phyloP scores from a whole-genome alignment of 2,797 vertebrate species.

The Periparus ater region DNA sequence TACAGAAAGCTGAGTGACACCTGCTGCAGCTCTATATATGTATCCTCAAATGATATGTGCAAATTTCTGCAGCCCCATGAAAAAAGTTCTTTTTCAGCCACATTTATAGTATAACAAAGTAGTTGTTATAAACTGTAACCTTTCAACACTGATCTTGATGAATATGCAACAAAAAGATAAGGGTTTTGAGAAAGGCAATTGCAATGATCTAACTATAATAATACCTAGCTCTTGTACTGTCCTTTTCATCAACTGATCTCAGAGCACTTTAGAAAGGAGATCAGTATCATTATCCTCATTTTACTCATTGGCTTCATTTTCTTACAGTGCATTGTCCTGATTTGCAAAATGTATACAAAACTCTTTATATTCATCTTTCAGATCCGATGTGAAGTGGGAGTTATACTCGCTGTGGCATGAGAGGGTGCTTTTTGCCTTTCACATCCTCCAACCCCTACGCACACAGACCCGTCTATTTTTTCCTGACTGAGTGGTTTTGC shows the following conservation, averaged over 20 bases:
- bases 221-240: constrained; percentile 55
- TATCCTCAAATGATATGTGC: background rate
- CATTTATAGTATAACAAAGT: constrained; percentile 38
- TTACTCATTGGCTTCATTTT: constrained; percentile 70
- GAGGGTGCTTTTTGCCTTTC: constrained; percentile 63
- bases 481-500: constrained; percentile 60
- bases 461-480: constrained; percentile 51
- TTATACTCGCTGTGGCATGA: constrained; percentile 34
- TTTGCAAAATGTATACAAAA: constrained; percentile 61
- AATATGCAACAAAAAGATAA: constrained; percentile 67
- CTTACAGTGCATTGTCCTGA: constrained; percentile 58
- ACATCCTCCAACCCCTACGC: constrained; percentile 67
- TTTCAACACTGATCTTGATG: constrained; percentile 57
- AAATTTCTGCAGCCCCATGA: background rate
- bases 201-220: constrained; percentile 45
- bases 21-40: background rate
- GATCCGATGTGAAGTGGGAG: constrained; percentile 59
- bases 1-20: background rate
- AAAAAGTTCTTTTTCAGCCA: constrained; percentile 26
- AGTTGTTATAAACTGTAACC: constrained; percentile 49
- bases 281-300: constrained; percentile 73
- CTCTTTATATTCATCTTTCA: constrained; percentile 61
- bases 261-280: constrained; percentile 66
- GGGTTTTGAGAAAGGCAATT: constrained; percentile 41
- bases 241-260: constrained; percentile 65